Evolutionary conservation across 2,113 vertebrate species (phyloP).

Genomic region (Cacatua alba): DNA sequence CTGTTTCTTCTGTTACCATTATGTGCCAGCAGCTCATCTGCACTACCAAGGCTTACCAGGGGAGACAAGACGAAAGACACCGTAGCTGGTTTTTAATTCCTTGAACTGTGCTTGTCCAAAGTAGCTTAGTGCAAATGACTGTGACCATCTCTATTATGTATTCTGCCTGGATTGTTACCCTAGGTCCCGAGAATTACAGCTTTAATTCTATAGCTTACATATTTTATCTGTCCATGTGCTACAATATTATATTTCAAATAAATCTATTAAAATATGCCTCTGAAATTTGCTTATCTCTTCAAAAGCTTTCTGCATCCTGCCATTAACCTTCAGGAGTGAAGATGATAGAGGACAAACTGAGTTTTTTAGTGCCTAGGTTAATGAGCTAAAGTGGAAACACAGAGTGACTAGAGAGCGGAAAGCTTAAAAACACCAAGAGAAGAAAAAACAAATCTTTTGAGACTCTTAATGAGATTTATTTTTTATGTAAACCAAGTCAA

Average conservation of each 20-base stretch:
- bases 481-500: neutral
- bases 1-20: neutral
- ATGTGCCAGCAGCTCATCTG: neutral
- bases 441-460: neutral
- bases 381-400: neutral
- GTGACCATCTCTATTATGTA: neutral
- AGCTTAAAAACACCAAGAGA: neutral
- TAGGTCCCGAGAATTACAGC: neutral
- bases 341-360: neutral
- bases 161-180: neutral
- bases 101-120: neutral
- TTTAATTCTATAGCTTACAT: neutral
- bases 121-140: neutral
- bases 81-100: neutral
- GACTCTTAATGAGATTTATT: neutral
- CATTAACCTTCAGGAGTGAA: neutral
- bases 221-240: neutral
- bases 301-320: neutral
- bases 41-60: neutral
- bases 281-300: neutral
- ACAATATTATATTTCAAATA: neutral
- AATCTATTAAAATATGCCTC: neutral
- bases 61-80: neutral
- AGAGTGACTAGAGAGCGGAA: neutral
- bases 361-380: neutral